Base-by-base conservation (phyloP, 2,113 vertebrate genomes). In the Ophiodon elongatus region DNA sequence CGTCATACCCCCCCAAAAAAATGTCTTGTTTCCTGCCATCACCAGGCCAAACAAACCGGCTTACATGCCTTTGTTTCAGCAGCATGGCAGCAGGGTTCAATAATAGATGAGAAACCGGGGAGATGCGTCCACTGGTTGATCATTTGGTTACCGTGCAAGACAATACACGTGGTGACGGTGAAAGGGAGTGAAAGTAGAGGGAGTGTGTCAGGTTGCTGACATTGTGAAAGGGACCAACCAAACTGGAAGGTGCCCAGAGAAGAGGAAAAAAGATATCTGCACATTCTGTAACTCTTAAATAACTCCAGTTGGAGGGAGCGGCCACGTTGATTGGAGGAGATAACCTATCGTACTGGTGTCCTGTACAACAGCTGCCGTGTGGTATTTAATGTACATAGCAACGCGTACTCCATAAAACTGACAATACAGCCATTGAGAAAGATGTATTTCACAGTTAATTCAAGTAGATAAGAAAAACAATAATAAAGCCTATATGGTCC, bases 121-220 rank as follows among this genome's bases (percentile, higher is more conserved):
- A 74, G 76, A 82, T 76, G 85, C 47, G 57, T 91, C 79, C 88
- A 85, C 75, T 56, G 31, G 70, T 83, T 72, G 92, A 94, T 90
- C 72, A 77, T 91, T 90, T 84, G 73, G 94, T 94, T 94, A 92
- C 93, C 86, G 82, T 93, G 95, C 91, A 95, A 96, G 92, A 85
- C 80, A 95, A 96, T 95, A 94, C 92, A 73, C 52, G 77, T 41
- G 76, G 85, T 88, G 89, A 88, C 50, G 83, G 92, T 85, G 88
- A 94, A 93, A 95, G 83, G 86, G 69, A 95, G 95, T 94, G 94
- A 96, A 96, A 95, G 95, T 95, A 87, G 79, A 84, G 31, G 82
- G 69, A 43, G 82, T 73, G 94, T 84, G 89, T 95, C 80, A 25
- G 87, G 89, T 94, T 91, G 85, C 94, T 63, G 78, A 76, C 81